Conservation (phyloP, 1,140 invertebrate genomes). For the Tetraneura akinire region DNA sequence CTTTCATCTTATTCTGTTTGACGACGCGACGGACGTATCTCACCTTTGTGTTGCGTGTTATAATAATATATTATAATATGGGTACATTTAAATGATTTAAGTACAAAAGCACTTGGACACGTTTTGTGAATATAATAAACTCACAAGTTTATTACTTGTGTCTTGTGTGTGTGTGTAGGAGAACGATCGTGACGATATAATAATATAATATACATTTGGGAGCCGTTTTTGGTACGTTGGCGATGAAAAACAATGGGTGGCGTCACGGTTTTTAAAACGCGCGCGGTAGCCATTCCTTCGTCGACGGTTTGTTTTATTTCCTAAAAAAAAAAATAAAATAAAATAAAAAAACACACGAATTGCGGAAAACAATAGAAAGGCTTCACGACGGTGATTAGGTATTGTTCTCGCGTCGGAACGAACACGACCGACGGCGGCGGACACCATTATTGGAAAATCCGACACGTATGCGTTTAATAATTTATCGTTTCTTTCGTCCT, state of each 20-base stretch:
- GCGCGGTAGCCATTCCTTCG: not conserved
- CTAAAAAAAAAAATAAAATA: too few relatives aligned
- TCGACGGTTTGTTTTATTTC: not conserved
- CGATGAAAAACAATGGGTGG: not conserved
- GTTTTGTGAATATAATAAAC: not conserved
- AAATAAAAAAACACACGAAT: too few relatives aligned
- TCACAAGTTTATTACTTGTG: too few relatives aligned
- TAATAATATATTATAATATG: not conserved
- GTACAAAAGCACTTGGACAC: not conserved
- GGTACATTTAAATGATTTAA: not conserved
- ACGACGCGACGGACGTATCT: too few relatives aligned
- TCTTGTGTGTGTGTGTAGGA: too few relatives aligned
- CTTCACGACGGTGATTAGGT: not conserved
- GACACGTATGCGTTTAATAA: not conserved
- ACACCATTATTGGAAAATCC: not conserved
- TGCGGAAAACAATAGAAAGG: not conserved
- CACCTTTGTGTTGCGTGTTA: not conserved
- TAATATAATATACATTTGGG: too few relatives aligned
- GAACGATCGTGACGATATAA: not conserved
- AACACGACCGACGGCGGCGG: not conserved
- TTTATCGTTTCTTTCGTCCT: not conserved
- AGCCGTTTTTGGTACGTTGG: not conserved
- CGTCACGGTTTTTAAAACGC: not conserved
- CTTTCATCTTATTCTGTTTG: not conserved
- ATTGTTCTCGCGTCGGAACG: not conserved